A percentile compares a stretch with the other conserved stretches of the same genome.
Conservation (phyloP, 2,113 vertebrate species). For the Pedetes capensis region DNA sequence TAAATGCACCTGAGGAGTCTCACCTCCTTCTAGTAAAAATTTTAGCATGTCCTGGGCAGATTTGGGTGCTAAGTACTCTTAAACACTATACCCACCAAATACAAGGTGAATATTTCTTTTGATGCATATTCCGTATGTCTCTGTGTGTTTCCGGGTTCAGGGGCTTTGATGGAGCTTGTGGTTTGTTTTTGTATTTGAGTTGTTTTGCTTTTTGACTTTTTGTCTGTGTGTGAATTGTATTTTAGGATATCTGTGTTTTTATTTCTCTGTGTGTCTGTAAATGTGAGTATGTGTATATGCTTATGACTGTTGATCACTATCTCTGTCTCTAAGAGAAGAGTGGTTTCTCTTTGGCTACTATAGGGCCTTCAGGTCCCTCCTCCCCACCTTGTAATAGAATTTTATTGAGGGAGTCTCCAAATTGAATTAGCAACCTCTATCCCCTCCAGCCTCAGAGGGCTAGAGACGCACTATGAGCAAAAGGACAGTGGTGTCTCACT, state of each 20-base stretch:
- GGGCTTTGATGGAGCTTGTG: neutral
- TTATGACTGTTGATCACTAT: neutral
- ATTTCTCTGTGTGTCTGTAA: neutral
- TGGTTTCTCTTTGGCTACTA: neutral
- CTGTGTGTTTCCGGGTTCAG: neutral
- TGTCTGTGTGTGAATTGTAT: neutral
- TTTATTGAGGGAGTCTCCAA: neutral
- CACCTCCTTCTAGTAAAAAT: neutral
- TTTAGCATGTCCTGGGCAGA: neutral
- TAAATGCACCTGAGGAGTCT: constrained; percentile 16
- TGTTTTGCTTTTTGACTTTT: neutral
- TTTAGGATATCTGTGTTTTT: constrained; percentile 37
- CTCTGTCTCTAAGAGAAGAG: constrained; percentile 12
- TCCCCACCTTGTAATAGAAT: neutral
- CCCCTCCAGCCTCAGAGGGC: neutral
- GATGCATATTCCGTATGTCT: neutral
- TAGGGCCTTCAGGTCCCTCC: neutral
- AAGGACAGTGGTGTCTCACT: neutral
- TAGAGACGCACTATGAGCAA: neutral
- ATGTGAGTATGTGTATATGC: neutral
- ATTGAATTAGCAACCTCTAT: neutral
- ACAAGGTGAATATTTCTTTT: neutral
- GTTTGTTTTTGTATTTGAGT: constrained; percentile 18
- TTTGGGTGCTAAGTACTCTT: neutral
- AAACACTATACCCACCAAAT: neutral